These are phyloP conservation scores for Drosophila putrida DNA, from an alignment of 2,888 invertebrate genomes.

Conservation along the genomic window DNA sequence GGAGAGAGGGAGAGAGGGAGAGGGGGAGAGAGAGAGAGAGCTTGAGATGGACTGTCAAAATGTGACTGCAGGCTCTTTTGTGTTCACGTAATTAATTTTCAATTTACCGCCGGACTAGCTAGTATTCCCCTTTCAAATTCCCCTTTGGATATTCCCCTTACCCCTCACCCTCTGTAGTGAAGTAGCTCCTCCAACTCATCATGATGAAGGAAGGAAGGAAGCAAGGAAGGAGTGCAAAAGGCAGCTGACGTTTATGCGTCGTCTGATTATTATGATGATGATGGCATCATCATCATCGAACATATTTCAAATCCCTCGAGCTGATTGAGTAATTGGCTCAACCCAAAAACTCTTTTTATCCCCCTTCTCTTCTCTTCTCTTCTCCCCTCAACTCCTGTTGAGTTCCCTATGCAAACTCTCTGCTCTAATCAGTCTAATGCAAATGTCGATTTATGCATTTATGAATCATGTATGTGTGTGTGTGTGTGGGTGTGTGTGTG, in stretches of 20 bases:
- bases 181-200: not conserved
- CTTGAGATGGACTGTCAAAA: conserved; percentile 38
- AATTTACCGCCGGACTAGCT: conserved; percentile 45
- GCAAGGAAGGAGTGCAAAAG: conserved; percentile 11
- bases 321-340: conserved; percentile 42
- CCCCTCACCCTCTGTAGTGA: not conserved
- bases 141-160: too few relatives aligned
- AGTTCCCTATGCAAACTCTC: not conserved
- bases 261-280: conserved; percentile 26
- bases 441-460: conserved; percentile 56
- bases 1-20: conserved; percentile 1
- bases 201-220: not conserved
- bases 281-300: conserved; percentile 15
- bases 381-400: not conserved
- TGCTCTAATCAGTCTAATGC: conserved; percentile 66
- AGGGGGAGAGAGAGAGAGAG: conserved; percentile 12
- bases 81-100: conserved; percentile 71
- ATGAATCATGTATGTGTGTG: conserved; percentile 24
- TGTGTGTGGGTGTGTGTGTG: conserved; percentile 8
- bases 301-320: conserved; percentile 5
- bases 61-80: conserved; percentile 49
- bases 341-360: conserved; percentile 15
- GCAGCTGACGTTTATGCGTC: conserved; percentile 23
- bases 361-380: too few relatives aligned
- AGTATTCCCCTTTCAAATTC: not conserved